phyloP scores from a whole-genome alignment of 1,140 invertebrate species.

The Ceratina japonica region DNA sequence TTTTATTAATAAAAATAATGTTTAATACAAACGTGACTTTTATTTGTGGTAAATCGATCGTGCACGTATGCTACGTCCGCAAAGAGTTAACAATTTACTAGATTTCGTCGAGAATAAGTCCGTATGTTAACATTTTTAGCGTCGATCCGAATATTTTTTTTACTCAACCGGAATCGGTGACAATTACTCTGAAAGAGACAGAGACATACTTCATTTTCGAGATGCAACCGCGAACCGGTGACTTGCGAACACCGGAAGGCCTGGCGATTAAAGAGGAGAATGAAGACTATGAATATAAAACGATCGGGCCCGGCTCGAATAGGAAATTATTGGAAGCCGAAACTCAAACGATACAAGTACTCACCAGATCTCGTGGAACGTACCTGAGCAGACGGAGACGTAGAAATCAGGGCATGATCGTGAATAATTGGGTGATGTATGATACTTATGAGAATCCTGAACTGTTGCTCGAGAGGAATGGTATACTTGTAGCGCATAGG shows the following conservation, averaged over 20 bases:
- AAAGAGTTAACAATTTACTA: not conserved
- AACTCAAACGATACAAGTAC: conserved; percentile 82
- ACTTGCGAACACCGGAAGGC: conserved; percentile 81
- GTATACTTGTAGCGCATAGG: conserved; percentile 15
- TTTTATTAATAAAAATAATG: not conserved
- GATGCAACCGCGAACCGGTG: conserved; percentile 82
- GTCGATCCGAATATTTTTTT: conserved; percentile 53
- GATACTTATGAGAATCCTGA: conserved; percentile 79
- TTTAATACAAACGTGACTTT: not conserved
- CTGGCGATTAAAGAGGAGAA: conserved; percentile 81
- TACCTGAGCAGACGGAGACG: conserved; percentile 79
- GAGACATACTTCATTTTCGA: conserved; percentile 84
- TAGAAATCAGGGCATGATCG: conserved; percentile 81
- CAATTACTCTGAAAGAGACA: conserved; percentile 83
- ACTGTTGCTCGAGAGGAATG: conserved; percentile 33
- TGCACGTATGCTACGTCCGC: not conserved
- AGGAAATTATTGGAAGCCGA: conserved; percentile 83
- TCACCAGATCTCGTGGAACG: conserved; percentile 83
- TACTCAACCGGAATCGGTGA: conserved; percentile 79
- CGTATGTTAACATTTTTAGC: conserved; percentile 30
- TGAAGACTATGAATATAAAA: conserved; percentile 83
- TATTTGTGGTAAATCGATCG: not conserved
- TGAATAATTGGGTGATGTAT: conserved; percentile 87
- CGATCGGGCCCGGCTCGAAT: conserved; percentile 82
- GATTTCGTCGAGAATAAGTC: not conserved